Evolutionary conservation across 1,140 invertebrate species (phyloP), one percentile per base, ranked within the genome.

Genomic region (Zaprionus nigranus): DNA sequence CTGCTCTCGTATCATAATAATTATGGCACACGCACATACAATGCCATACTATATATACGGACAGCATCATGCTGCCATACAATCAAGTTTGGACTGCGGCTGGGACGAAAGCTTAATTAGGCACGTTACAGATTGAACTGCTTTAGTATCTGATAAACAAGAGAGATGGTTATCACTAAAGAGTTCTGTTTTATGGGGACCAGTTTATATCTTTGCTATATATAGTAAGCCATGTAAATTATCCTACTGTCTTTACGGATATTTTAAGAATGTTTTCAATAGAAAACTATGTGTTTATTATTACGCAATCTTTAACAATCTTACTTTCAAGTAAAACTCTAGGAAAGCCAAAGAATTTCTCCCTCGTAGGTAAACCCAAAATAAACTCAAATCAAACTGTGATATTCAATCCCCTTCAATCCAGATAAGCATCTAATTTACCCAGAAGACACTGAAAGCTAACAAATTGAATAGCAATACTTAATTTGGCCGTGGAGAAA

Each of bases 71-170:
- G 57, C 20, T 54, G 62, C 20, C 15, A 24, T 61, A 68, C 30
- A 62, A 61, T 62, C 65, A 75, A 64, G 72, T 69, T 70, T 62
- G 74, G 65, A 63, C 53, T 34, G 36, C 34, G 28, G 20, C 54
- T 46, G 26, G 13, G 34, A 57, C 24, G 68, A 49, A 70, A 63
- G 76, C 74, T 77, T 81, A 83, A 83, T 83, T 80, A 84, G 81
- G 51, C 67, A 76, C 56, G 69, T 82, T 79, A 69, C 75, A 83
- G 81, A 77, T 77, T 84, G 66, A 49, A 40, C 30, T 75, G 62
- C 66, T 75, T 75, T 58, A 61, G 56, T 53, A 59, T 24, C 43
- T 70, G 66, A 75, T 70, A 63, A 75, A 63, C 28, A 63, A 49
- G 59, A 24, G 30, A 30, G 36, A 36, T 36, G 57, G 43, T 43